These are phyloP conservation scores for Harpalus rufipes DNA, from an alignment of 2,888 invertebrate genomes.

Conservation along the genomic window DNA sequence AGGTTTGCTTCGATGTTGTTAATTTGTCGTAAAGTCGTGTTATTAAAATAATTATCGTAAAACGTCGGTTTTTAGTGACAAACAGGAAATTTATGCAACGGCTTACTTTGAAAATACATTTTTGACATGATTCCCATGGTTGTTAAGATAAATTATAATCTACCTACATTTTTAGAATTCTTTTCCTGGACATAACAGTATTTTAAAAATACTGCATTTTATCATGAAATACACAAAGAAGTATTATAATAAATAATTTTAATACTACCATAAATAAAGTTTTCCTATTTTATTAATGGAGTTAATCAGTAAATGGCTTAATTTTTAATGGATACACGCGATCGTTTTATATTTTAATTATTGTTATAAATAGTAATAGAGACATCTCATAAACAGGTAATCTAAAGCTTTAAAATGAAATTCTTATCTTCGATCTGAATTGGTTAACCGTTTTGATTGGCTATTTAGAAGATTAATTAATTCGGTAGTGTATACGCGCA, in stretches of 20 bases:
- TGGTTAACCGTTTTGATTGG: conserved; percentile 63
- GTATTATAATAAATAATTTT: conserved; percentile 21
- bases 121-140: conserved; percentile 53
- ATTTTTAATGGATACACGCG: conserved; percentile 28
- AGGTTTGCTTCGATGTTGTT: conserved; percentile 25
- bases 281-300: conserved; percentile 30
- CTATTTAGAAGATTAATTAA: conserved; percentile 66
- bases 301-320: conserved; percentile 30
- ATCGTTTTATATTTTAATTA: conserved; percentile 48
- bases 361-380: conserved; percentile 63
- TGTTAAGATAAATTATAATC: conserved; percentile 22
- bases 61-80: conserved; percentile 30
- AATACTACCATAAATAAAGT: conserved; percentile 1
- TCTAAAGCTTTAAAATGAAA: conserved; percentile 43
- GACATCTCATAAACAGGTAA: conserved; percentile 55
- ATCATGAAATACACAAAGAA: conserved; percentile 10
- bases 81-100: conserved; percentile 60
- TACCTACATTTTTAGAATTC: conserved; percentile 5
- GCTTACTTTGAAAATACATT: conserved; percentile 35
- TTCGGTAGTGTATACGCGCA: conserved; percentile 43
- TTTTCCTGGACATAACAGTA: conserved; percentile 10
- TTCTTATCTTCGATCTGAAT: conserved; percentile 60
- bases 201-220: conserved; percentile 19
- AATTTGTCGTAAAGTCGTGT: conserved; percentile 51
- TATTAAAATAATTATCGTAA: conserved; percentile 49